phyloP scores from a whole-genome alignment of 1,140 invertebrate species.

The Ephestia elutella region DNA sequence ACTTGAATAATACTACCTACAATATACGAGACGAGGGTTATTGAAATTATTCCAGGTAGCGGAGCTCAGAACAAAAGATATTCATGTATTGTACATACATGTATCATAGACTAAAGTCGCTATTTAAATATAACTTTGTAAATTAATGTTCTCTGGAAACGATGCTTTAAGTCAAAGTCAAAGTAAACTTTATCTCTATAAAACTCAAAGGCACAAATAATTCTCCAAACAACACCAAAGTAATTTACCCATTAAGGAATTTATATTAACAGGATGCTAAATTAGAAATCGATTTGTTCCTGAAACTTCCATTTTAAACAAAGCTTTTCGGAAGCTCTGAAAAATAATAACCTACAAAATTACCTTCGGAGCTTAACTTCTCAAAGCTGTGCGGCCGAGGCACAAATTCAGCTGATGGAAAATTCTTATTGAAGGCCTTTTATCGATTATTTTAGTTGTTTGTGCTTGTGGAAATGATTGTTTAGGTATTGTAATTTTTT shows the following conservation, averaged over 20 bases:
- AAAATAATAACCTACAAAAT: constrained; percentile 43
- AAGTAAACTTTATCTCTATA: too few species aligned
- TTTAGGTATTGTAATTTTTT: too few species aligned
- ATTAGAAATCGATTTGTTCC: constrained; percentile 36
- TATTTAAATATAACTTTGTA: too few species aligned
- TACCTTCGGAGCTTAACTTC: constrained; percentile 36
- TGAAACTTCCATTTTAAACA: constrained; percentile 31
- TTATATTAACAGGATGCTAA: constrained; percentile 12
- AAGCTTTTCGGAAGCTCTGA: constrained; percentile 24
- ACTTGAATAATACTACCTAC: too few species aligned
- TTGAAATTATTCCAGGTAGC: too few species aligned
- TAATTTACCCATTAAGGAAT: background rate
- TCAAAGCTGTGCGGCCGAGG: constrained; percentile 9
- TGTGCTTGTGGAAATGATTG: background rate
- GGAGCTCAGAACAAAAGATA: too few species aligned
- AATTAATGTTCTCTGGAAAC: too few species aligned
- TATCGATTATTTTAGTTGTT: background rate
- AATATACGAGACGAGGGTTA: too few species aligned
- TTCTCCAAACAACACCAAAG: too few species aligned
- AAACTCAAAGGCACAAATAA: too few species aligned
- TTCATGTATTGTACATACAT: background rate
- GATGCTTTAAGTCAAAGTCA: too few species aligned
- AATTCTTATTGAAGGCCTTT: constrained; percentile 19
- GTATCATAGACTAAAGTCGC: too few species aligned
- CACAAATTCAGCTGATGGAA: constrained; percentile 24